phyloP scores from a whole-genome alignment of 2,113 vertebrate species.

The Eulemur macaco region DNA sequence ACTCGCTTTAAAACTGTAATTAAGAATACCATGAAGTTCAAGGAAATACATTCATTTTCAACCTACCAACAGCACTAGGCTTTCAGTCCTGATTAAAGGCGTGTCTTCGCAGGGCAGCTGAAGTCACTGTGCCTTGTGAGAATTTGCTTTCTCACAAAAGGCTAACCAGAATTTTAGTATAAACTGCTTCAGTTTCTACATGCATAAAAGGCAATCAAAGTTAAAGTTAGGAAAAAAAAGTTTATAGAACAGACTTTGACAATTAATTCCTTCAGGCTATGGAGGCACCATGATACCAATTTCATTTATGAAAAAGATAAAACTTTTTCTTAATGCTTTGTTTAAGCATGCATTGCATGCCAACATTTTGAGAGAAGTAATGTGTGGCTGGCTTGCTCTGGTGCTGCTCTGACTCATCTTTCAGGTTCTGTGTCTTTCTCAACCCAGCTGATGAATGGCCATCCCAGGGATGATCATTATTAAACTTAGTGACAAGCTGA shows the following conservation, averaged over 20 bases:
- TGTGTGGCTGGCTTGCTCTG: not conserved
- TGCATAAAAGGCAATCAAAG: slow-evolving; percentile 52
- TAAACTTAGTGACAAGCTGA: not conserved
- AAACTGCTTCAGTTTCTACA: slow-evolving; percentile 51
- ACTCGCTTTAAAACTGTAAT: slow-evolving; percentile 39
- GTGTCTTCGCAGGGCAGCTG: slow-evolving; percentile 39
- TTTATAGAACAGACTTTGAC: slow-evolving; percentile 29
- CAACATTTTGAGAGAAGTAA: slow-evolving; percentile 9
- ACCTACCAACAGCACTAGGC: slow-evolving; percentile 57
- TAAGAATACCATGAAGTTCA: slow-evolving; percentile 24
- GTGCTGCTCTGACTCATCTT: slow-evolving; percentile 28
- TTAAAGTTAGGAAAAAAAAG: slow-evolving; percentile 54
- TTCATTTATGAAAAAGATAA: slow-evolving; percentile 10
- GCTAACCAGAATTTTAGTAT: slow-evolving; percentile 61
- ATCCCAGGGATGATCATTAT: not conserved
- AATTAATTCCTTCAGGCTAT: not conserved
- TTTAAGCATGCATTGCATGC: not conserved
- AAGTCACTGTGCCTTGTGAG: not conserved
- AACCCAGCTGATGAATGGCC: not conserved
- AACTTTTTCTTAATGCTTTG: not conserved
- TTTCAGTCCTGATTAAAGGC: slow-evolving; percentile 34
- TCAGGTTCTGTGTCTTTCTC: slow-evolving; percentile 11
- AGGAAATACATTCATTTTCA: slow-evolving; percentile 72
- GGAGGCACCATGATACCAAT: not conserved
- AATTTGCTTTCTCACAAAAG: slow-evolving; percentile 57